These are phyloP conservation scores for Formicarius rufipectus DNA, from an alignment of 2,113 vertebrate genomes.

Conservation along the genomic window DNA sequence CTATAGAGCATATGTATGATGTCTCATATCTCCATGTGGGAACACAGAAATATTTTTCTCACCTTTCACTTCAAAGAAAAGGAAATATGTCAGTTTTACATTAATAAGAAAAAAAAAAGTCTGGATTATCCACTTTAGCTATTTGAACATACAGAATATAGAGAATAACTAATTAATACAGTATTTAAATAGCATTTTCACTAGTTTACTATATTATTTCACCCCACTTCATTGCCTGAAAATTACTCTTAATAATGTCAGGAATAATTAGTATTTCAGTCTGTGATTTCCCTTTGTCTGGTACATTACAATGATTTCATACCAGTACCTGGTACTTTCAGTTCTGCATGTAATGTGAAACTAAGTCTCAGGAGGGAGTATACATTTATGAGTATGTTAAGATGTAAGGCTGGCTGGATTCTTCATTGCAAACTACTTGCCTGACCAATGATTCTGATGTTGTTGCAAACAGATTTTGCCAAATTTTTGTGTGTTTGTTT, in stretches of 20 bases:
- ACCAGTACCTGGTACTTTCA: background rate
- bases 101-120: background rate
- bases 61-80: background rate
- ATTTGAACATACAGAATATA: background rate
- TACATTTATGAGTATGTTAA: background rate
- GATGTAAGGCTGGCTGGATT: background rate
- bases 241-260: background rate
- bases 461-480: background rate
- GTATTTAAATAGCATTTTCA: background rate
- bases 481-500: too few relatives aligned
- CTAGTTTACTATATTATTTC: background rate
- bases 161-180: background rate
- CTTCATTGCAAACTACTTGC: background rate
- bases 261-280: background rate
- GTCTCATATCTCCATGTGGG: background rate
- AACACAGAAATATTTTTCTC: background rate
- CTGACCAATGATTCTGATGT: background rate
- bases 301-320: background rate
- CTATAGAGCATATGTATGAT: too few relatives aligned
- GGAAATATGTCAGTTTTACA: background rate
- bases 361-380: background rate
- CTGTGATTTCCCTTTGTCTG: background rate
- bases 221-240: background rate
- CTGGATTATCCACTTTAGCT: background rate
- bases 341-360: background rate